Conservation (phyloP, 2,888 invertebrate species). For the Stenichneumon culpator region DNA sequence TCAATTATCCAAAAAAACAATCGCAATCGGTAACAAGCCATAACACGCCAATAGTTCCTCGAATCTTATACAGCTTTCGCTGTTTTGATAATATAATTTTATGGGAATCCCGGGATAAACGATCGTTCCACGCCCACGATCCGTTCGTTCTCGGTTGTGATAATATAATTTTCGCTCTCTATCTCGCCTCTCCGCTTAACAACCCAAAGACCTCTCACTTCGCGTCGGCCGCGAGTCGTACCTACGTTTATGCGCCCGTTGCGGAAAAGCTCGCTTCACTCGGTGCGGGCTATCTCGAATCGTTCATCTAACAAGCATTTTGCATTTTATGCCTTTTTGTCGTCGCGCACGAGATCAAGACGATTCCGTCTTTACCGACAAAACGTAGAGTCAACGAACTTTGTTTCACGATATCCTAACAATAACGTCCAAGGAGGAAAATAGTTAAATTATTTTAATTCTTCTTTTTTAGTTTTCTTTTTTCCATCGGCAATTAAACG, state of each 20-base stretch:
- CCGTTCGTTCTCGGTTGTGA: slow-evolving; percentile 49
- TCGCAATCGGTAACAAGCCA: slow-evolving; percentile 32
- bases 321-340: slow-evolving; percentile 51
- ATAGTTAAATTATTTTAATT: not conserved
- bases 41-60: slow-evolving; percentile 38
- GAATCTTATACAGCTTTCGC: slow-evolving; percentile 51
- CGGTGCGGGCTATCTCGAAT: slow-evolving; percentile 56
- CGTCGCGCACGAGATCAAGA: slow-evolving; percentile 23
- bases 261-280: slow-evolving; percentile 54
- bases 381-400: slow-evolving; percentile 26
- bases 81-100: slow-evolving; percentile 49
- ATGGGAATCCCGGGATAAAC: slow-evolving; percentile 59
- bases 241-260: slow-evolving; percentile 10
- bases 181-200: slow-evolving; percentile 11
- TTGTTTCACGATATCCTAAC: not conserved
- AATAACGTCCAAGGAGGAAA: not conserved
- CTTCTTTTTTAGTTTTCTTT: not conserved
- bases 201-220: slow-evolving; percentile 61
- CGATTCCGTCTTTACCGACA: slow-evolving; percentile 19
- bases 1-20: slow-evolving; percentile 4
- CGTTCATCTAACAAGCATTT: slow-evolving; percentile 66
- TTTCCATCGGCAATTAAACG: not conserved
- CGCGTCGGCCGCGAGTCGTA: slow-evolving; percentile 25
- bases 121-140: slow-evolving; percentile 62
- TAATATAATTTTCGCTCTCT: slow-evolving; percentile 58